Conservation (phyloP, 53 echinoderm and acorn worm species). For the Crossaster papposus region DNA sequence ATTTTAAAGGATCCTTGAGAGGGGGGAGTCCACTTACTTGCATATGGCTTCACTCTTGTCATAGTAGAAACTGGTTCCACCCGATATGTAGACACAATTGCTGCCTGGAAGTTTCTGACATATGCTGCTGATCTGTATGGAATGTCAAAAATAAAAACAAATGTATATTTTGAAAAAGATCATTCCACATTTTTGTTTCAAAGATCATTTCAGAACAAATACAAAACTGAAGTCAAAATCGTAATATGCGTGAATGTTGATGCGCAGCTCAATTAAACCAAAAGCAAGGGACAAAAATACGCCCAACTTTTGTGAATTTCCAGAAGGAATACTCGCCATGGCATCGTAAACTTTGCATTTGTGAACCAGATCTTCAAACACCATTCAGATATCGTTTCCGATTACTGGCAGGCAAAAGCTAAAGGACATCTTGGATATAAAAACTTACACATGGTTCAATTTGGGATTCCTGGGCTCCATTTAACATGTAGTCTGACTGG, state of each 20-base stretch:
- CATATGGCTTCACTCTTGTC: conserved; percentile 84
- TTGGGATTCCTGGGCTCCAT: conserved; percentile 73
- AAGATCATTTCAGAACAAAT: too few species aligned
- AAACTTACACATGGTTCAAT: conserved; percentile 70
- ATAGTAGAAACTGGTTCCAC: conserved; percentile 91
- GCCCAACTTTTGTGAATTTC: too few species aligned
- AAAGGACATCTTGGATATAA: neutral
- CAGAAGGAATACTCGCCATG: too few species aligned
- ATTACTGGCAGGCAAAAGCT: neutral
- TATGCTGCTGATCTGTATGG: conserved; percentile 66
- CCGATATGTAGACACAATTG: conserved; percentile 95
- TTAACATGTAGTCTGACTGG: conserved; percentile 64
- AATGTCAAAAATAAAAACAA: neutral
- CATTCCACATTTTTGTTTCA: too few species aligned
- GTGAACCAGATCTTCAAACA: too few species aligned
- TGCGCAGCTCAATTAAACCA: too few species aligned
- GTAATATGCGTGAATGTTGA: too few species aligned
- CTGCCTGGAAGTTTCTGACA: conserved; percentile 82
- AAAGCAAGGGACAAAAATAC: too few species aligned
- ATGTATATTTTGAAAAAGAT: too few species aligned
- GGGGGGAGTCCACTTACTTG: conserved; percentile 74
- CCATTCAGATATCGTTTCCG: too few species aligned
- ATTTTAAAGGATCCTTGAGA: neutral
- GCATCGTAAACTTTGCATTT: too few species aligned
- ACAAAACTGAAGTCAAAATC: too few species aligned